Percentiles rank a stretch among this genome's conserved stretches.
Evolutionary conservation across 2,113 vertebrate species (phyloP).

Genomic region (Chaetops frenatus): DNA sequence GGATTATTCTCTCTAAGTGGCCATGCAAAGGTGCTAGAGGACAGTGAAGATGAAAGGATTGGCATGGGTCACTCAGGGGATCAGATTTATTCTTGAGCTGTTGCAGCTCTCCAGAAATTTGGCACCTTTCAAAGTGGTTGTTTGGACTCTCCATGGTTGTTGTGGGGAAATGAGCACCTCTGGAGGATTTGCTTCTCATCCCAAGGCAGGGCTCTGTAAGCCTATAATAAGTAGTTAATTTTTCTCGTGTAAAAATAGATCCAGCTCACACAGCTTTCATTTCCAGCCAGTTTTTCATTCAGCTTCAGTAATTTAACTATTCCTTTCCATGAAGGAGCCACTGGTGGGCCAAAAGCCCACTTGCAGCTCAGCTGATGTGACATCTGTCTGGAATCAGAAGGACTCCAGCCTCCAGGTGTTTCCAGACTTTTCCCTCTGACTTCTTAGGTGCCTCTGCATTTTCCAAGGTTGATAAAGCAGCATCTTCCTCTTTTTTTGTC

Average conservation of each 20-base stretch:
- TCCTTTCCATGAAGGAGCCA: not conserved
- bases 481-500: not conserved
- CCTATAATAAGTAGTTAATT: not conserved
- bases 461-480: not conserved
- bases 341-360: accelerated
- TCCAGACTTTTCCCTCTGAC: not conserved
- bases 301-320: not conserved
- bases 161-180: not conserved
- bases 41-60: not conserved
- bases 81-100: not conserved
- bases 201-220: not conserved
- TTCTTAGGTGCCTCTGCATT: not conserved
- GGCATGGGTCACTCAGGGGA: not conserved
- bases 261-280: not conserved
- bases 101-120: not conserved
- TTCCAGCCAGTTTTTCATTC: not conserved
- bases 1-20: not conserved
- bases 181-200: not conserved
- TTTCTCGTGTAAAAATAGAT: not conserved
- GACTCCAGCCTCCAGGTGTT: not conserved
- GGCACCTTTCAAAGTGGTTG: not conserved
- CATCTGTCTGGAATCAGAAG: not conserved
- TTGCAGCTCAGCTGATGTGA: not conserved
- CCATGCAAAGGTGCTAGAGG: not conserved
- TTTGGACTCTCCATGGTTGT: not conserved